Evolutionary conservation across 2,888 invertebrate genomes (phyloP).

Genomic region (Dinocampus coccinellae): DNA sequence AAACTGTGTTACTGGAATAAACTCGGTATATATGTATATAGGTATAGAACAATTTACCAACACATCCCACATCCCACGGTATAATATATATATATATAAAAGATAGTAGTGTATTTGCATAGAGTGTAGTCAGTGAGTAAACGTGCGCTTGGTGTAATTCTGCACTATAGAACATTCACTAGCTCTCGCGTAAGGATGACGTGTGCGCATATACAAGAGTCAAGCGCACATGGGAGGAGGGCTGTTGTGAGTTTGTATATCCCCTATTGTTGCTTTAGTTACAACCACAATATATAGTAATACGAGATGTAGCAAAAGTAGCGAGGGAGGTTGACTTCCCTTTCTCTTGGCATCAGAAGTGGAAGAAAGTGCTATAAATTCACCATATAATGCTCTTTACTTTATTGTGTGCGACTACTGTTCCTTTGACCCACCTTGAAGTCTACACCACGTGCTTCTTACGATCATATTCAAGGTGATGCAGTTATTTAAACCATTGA

Average conservation of each 20-base stretch:
- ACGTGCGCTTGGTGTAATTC: not conserved
- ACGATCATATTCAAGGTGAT: conserved; percentile 1
- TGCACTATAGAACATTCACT: too few relatives aligned
- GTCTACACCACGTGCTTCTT: not conserved
- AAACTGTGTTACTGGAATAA: conserved; percentile 65
- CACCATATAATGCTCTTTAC: conserved; percentile 47
- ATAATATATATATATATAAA: not conserved
- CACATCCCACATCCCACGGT: conserved; percentile 13
- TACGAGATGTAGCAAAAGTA: not conserved
- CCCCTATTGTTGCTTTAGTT: conserved; percentile 18
- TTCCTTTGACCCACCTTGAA: not conserved
- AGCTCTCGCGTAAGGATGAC: not conserved
- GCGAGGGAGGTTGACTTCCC: conserved; percentile 43
- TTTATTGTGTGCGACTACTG: not conserved
- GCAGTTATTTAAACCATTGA: not conserved
- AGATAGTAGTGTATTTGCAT: too few relatives aligned
- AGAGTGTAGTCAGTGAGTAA: too few relatives aligned
- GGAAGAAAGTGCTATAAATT: conserved; percentile 62
- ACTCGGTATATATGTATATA: conserved; percentile 47
- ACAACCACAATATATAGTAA: not conserved
- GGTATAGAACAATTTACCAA: conserved; percentile 50
- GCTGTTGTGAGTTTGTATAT: not conserved
- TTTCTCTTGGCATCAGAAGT: conserved; percentile 58
- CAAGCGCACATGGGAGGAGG: not conserved
- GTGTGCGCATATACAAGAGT: conserved; percentile 26